Base-by-base conservation (phyloP, 1,140 invertebrate genomes). In the Drosophila obscura region DNA sequence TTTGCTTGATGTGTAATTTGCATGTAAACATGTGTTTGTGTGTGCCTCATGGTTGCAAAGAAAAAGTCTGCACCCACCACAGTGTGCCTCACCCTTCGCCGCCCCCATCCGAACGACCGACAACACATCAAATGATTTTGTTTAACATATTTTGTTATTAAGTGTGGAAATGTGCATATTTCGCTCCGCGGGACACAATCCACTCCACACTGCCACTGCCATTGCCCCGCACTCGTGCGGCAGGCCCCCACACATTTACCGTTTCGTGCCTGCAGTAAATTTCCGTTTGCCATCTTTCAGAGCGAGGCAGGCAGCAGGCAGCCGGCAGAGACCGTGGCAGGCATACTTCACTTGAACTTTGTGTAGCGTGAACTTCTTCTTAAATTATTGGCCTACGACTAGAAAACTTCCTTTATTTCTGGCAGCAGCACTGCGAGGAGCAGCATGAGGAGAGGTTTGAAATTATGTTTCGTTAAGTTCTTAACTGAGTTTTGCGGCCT, bases 131-230 rank as follows among this genome's bases (percentile, higher is more conserved):
- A 88, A 88, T 88, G 76, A 88, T 88, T 88, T 88, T 88, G 84
- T 88, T 88, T 89, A 88, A 89, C 83, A 88, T 88, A 88, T 88
- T 88, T 88, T 89, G 84, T 89, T 88, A 88, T 88, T 88, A 88
- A 88, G 83, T 88, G 84, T 88, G 84, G 84, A 88, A 89, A 88
- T 88, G 83, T 89, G 83, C 83, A 88, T 88, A 88, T 87, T 88
- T 89, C 62, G 68, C 55, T 80, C 53, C 64, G 65, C 59, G 49
- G 62, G 45, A 19, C 55, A 48, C 19, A 19, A 19, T 19, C 19
- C 68, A 73, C 46, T 55, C 28, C 44, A 11, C n/a, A 16, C 26
- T 50, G 31, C 7, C 31, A 7, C 31, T 16, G 46, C 31, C 15
- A 19, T 1, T 19, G 1, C 51, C 44, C 24, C 24, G 5, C 31